Evolutionary conservation across 2,888 invertebrate species (phyloP).

Genomic region (Hemaris fuciformis): DNA sequence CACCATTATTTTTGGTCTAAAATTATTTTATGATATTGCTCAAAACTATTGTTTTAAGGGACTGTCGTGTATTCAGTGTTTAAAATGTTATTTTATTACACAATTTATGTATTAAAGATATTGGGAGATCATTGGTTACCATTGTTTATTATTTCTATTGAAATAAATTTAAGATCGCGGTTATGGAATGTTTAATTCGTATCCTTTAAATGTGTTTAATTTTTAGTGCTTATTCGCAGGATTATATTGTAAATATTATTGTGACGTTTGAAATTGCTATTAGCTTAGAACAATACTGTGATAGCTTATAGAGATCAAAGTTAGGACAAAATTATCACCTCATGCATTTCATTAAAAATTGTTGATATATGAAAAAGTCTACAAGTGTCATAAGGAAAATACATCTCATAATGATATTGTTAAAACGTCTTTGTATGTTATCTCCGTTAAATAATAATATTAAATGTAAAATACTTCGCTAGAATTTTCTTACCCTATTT

Average conservation of each 20-base stretch:
- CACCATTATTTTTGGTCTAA: constrained; percentile 9
- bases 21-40: constrained; percentile 1
- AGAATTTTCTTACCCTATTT: no score
- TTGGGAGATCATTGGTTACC: neutral
- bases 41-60: neutral
- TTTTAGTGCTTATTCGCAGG: neutral
- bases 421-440: neutral
- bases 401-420: neutral
- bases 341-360: neutral
- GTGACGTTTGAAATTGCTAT: neutral
- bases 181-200: neutral
- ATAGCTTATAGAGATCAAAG: constrained; percentile 33
- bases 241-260: constrained; percentile 18
- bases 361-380: neutral
- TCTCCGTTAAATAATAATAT: no score
- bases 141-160: neutral
- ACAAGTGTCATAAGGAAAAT: neutral
- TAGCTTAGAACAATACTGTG: constrained; percentile 69
- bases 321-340: neutral
- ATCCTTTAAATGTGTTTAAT: neutral
- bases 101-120: neutral
- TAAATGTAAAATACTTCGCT: no score
- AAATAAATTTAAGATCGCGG: neutral
- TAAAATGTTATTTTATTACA: neutral
- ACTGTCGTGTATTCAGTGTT: neutral